A percentile compares a stretch with the other conserved stretches of the same genome.
phyloP scores from a whole-genome alignment of 2,888 invertebrate species.

The Choreutis nemorana region DNA sequence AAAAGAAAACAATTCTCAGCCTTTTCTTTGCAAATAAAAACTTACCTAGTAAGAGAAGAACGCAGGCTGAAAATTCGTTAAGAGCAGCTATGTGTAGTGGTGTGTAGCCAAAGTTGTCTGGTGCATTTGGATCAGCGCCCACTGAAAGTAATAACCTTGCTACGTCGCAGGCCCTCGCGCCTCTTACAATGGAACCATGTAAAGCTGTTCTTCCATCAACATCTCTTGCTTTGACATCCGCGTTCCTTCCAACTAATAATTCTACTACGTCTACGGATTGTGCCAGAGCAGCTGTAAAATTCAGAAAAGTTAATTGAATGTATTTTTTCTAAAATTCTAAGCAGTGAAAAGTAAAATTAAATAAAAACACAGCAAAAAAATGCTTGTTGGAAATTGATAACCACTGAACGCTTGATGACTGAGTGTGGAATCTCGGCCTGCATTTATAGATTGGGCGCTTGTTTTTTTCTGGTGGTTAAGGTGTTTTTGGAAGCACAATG shows the following conservation, averaged over 20 bases:
- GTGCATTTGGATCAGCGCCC: conserved; percentile 77
- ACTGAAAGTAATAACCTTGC: conserved; percentile 70
- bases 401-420: too few relatives aligned
- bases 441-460: too few relatives aligned
- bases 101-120: conserved; percentile 85
- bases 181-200: conserved; percentile 82
- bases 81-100: conserved; percentile 84
- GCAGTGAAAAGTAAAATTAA: too few relatives aligned
- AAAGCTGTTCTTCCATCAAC: conserved; percentile 79
- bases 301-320: not conserved
- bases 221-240: conserved; percentile 72
- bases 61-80: conserved; percentile 82
- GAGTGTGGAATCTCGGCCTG: too few relatives aligned
- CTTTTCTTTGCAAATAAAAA: conserved; percentile 5
- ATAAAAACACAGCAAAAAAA: too few relatives aligned
- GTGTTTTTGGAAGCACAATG: too few relatives aligned
- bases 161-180: conserved; percentile 75
- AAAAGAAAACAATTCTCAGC: conserved; percentile 6
- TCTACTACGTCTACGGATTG: conserved; percentile 83
- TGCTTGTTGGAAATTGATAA: too few relatives aligned
- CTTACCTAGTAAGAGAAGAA: conserved; percentile 71
- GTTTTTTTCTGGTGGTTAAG: too few relatives aligned
- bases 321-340: not conserved
- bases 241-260: conserved; percentile 70
- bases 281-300: conserved; percentile 72